Conservation (phyloP, 2,797 vertebrate genomes). For the Leptodactylus fallax region DNA sequence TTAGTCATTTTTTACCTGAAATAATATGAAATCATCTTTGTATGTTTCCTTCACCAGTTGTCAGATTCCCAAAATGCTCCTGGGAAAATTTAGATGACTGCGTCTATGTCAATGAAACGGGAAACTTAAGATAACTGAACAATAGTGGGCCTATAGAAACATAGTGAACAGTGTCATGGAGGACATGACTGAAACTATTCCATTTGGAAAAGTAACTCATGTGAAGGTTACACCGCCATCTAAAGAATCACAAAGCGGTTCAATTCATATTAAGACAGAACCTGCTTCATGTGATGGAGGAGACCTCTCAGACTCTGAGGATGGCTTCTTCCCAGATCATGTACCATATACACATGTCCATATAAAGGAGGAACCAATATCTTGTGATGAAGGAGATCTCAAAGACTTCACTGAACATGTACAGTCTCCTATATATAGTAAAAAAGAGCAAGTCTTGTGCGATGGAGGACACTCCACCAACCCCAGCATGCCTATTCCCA, state of each 20-base stretch:
- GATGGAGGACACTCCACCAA: neutral
- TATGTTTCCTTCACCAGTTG: neutral
- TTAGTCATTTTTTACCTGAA: neutral
- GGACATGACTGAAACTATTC: neutral
- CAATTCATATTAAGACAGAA: neutral
- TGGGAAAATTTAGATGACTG: neutral
- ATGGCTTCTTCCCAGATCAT: neutral
- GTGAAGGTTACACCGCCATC: neutral
- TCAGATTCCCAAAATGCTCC: neutral
- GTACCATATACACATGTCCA: neutral
- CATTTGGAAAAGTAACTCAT: neutral
- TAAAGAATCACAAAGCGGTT: neutral
- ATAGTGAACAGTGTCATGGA: neutral
- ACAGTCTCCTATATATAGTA: neutral
- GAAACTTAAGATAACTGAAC: neutral
- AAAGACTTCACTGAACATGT: neutral
- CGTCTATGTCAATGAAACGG: neutral
- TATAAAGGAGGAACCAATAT: slow-evolving; percentile 9
- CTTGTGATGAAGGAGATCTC: neutral
- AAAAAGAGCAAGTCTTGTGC: neutral
- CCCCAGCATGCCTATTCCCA: neutral
- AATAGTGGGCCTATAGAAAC: neutral
- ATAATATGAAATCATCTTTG: neutral
- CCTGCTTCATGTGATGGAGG: neutral
- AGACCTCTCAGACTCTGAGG: neutral